Base-by-base conservation (phyloP, 2,888 invertebrate species). In the Salticus scenicus region DNA sequence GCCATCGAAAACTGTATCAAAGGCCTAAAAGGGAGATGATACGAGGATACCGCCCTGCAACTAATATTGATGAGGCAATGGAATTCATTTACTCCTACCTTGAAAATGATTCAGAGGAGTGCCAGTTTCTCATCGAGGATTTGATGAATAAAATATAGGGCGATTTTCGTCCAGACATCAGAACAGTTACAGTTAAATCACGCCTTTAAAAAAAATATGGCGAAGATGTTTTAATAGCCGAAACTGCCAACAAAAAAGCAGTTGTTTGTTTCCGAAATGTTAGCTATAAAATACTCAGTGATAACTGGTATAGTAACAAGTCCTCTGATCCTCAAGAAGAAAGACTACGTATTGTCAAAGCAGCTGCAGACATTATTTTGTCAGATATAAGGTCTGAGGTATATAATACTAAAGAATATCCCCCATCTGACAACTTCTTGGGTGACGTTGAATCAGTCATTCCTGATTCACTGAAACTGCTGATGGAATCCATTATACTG, bases 401-500 rank as follows among this genome's bases (percentile, higher is more conserved):
- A 10, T 1, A n/a, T 20, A 57, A 57, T 57, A 57, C 20, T 57
- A 57, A 57, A 57, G 20, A 57, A 14, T 57, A 10, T 57, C 57
- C 57, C 57, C 1, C 57, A 20, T 57, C 57, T 57, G 20, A 57
- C 42, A 33, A 70, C 70, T 72, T 72, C 28, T 72, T 72, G 30
- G 27, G 28, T 0, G 31, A 47, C 17, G 28, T 47, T 47, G 51
- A 72, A 24, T 4, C 47, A 30, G 4, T 42, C 47, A 8, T 72
- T 42, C 72, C 72, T 72, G 51, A 72, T 4, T 72, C 72, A 30
- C 28, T 72, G 72, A 72, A 72, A 72, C 4, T 72, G 47, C 28
- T 72, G 5, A n/a, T 72, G 24, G 72, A 72, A 72, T 24, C 72
- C 20, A 42, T 72, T 1, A 27, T 72, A 1, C 24, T 72, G 10